Base-by-base conservation (phyloP, 2,113 vertebrate species). In the Ceratotherium simum region DNA sequence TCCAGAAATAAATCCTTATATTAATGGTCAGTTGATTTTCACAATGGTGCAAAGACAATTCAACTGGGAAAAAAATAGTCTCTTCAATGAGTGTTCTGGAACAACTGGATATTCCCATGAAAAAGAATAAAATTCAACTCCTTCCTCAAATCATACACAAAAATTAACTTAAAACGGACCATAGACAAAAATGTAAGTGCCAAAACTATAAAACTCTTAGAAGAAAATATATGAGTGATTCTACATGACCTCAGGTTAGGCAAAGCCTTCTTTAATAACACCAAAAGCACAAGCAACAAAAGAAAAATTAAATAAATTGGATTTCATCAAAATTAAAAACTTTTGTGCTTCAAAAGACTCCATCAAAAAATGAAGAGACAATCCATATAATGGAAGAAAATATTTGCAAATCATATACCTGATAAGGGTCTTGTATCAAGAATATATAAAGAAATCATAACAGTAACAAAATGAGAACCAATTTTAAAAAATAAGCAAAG, bases 201-300 rank as follows among this genome's bases (percentile, higher is more conserved):
- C 18, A 31, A 60, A 91, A 60, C 29, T 58, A 70, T n/a, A 58
- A 81, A 91, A 91, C 21, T 70, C 76, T 81, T 46, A 46, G 21
- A 67, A 81, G 64, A 91, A 70, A 91, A 91, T 27, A 91, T 27
- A 69, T 5, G 29, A 42, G n/a, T 80, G 89, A 69, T 91, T 91
- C n/a, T 69, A 69, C 65, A 42, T 42, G 62, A 91, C 48, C 58
- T 67, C 6, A 80, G 62, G 33, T 54, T 86, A 86, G 51, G 20
- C 23, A 86, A 70, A 86, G n/a, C n/a, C 36, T 16, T 56, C 48
- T n/a, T 14, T 48, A 58, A 62, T 60, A 64, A 76, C 31, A 85
- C 7, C 31, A 54, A 64, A 90, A 81, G 29, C 51, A 81, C 5
- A 58, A 39, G 51, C 13, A 70, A 91, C 27, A 69, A 69, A 56